A percentile compares a stretch with the other conserved stretches of the same genome.
Evolutionary conservation across 2,113 vertebrate genomes (phyloP).

Genomic region (Zosterops hypoxanthus): DNA sequence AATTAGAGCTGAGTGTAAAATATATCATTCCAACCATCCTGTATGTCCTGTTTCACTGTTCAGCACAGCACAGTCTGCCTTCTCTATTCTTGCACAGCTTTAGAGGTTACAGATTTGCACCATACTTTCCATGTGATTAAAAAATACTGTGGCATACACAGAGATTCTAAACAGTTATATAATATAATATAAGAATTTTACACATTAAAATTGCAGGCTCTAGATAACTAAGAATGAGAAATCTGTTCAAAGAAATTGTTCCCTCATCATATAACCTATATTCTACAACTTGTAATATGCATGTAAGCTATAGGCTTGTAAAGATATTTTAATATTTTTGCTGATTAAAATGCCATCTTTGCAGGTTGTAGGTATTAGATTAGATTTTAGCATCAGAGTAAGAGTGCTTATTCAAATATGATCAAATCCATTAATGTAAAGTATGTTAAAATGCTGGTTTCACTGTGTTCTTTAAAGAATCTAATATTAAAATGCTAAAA

Average conservation of each 20-base stretch:
- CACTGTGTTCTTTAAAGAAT: neutral
- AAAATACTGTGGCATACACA: rapidly evolving
- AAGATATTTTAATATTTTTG: neutral
- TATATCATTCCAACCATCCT: neutral
- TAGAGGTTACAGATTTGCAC: neutral
- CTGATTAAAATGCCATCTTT: neutral
- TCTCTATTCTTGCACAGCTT: neutral
- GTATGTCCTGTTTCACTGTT: neutral
- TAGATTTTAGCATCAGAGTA: neutral
- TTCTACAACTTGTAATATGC: neutral
- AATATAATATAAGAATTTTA: neutral
- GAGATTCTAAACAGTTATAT: neutral
- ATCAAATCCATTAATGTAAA: neutral
- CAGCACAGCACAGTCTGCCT: neutral
- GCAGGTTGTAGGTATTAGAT: neutral
- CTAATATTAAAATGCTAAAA: neutral
- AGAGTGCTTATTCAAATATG: neutral
- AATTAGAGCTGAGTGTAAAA: neutral
- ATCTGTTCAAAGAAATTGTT: neutral
- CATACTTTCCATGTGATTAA: neutral
- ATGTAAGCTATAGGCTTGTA: neutral
- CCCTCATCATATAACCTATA: neutral
- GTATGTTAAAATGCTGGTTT: neutral
- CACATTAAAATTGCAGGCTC: neutral
- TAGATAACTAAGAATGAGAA: neutral